Conservation (phyloP, 2,888 invertebrate genomes). For the Teleiodes luculella region DNA sequence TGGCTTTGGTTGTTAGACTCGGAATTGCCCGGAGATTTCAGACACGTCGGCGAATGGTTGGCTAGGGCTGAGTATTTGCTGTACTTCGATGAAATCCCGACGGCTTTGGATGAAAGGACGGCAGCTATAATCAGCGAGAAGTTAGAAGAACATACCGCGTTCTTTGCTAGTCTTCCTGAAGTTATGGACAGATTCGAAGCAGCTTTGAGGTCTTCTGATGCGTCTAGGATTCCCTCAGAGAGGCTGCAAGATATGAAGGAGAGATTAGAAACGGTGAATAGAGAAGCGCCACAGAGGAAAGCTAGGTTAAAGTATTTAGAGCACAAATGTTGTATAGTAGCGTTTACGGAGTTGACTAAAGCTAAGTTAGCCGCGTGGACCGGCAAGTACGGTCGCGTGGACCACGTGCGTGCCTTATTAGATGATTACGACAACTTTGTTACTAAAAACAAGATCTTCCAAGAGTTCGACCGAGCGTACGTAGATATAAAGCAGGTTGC, state of each 20-base stretch:
- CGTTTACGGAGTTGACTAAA: constrained; percentile 93
- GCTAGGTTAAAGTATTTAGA: constrained; percentile 93
- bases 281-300: constrained; percentile 88
- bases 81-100: constrained; percentile 89
- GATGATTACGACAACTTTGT: constrained; percentile 95
- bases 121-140: constrained; percentile 92
- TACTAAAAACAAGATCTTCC: constrained; percentile 94
- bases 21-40: constrained; percentile 90
- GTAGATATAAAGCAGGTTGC: constrained; percentile 95
- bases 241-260: constrained; percentile 90
- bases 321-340: constrained; percentile 95
- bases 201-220: constrained; percentile 83
- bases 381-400: constrained; percentile 90
- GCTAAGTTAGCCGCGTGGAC: constrained; percentile 93
- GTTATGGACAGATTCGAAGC: constrained; percentile 88
- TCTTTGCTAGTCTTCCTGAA: constrained; percentile 90
- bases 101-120: constrained; percentile 91
- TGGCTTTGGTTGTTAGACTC: constrained; percentile 96
- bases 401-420: constrained; percentile 88
- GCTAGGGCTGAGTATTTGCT: constrained; percentile 90
- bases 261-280: constrained; percentile 86
- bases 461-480: constrained; percentile 95
- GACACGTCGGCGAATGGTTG: constrained; percentile 93
- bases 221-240: constrained; percentile 85
- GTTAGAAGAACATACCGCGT: constrained; percentile 92